A percentile compares a stretch with the other conserved stretches of the same genome.
phyloP scores from a whole-genome alignment of 2,113 vertebrate genomes.

The Crotalus viridis region DNA sequence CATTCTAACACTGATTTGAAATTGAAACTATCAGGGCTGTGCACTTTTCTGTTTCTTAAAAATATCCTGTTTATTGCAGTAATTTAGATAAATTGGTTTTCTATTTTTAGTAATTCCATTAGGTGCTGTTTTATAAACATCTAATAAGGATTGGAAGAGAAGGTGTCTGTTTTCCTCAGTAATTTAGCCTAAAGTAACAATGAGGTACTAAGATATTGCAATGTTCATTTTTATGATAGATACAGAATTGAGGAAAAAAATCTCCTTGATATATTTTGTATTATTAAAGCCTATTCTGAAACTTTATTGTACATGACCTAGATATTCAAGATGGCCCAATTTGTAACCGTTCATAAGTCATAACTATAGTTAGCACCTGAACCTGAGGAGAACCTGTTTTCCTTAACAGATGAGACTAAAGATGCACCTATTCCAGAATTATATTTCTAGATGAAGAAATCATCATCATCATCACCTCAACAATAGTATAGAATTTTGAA shows the following conservation, averaged over 20 bases:
- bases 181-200: neutral
- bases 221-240: neutral
- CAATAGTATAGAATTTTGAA: neutral
- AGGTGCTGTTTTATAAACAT: neutral
- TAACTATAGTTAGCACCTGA: neutral
- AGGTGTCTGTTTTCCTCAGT: conserved; percentile 2
- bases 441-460: neutral
- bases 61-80: conserved; percentile 2
- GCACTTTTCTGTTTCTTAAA: conserved; percentile 4
- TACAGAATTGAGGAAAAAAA: neutral
- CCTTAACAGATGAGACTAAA: neutral
- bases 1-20: neutral
- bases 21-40: neutral
- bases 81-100: conserved; percentile 3
- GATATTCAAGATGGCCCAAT: neutral
- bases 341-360: neutral
- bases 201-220: neutral
- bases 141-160: neutral
- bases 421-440: neutral
- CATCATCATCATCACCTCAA: neutral
- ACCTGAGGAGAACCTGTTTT: neutral
- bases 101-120: conserved; percentile 17
- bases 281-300: neutral
- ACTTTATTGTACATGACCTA: neutral
- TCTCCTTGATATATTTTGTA: neutral